Base-by-base conservation (phyloP, 2,797 vertebrate genomes). In the Pangasius djambal region DNA sequence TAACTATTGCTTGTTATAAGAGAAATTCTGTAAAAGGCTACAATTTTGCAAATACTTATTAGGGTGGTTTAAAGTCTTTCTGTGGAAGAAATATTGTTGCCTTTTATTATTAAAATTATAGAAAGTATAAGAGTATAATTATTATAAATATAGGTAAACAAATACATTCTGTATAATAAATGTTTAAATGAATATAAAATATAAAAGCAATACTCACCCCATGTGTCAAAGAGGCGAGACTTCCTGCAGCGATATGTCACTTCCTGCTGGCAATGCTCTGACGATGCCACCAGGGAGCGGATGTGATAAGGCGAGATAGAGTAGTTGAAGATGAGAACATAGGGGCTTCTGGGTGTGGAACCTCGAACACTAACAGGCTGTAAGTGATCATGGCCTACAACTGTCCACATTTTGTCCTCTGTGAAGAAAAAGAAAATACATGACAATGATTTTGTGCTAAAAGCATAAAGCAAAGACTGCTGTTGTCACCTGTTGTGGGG, bases 391-490 rank as follows among this genome's bases (percentile, higher is more conserved):
- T 97, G 97, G 63, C 95, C 95, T 88, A 97, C 92, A 0, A 94
- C 92, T 0, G 96, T 97, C 97, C 97, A 98, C 87, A 96, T 96
- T 93, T 96, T 96, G 90, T 97, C 96, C 89, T 96, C 97, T 98
- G 94, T 92, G 88, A 92, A 87, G 65, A 88, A 85, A 92, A 65
- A 65, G 13, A 88, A 70, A 55, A 10, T 18, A 75, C 81, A 44
- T 37, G 65, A 63, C 31, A 78, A 25, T 61, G 67, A 59, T 87
- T 28, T 34, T 31, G 59, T 83, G n/a, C 48, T 59, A 86, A 83
- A 87, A 85, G 22, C 59, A 55, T 22, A n/a, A 90, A 85, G 81
- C 67, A 86, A 70, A 55, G 3, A 78, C 69, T 85, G 61, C 75
- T 85, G 84, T 87, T 83, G 63, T 84, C 48, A 70, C 86, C 37